Evolutionary conservation across 2,888 invertebrate species (phyloP).

Genomic region (Synanthedon myopaeformis): DNA sequence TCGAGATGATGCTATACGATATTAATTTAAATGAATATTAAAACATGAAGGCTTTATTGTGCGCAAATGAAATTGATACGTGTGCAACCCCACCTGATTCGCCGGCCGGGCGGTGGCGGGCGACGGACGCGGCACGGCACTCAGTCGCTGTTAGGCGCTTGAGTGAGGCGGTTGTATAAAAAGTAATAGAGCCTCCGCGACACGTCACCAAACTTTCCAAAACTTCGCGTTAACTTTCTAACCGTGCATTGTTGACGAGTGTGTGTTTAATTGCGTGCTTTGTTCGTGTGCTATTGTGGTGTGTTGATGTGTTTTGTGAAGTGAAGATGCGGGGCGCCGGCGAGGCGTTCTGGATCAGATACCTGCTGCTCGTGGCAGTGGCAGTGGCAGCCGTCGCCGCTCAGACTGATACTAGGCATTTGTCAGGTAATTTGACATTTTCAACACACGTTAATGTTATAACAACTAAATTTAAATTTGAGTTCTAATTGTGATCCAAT

Average conservation of each 20-base stretch:
- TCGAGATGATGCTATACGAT: too few species aligned
- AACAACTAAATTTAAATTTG: too few species aligned
- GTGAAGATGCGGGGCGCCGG: constrained; percentile 61
- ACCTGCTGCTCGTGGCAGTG: constrained; percentile 37
- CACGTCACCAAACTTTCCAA: constrained; percentile 36
- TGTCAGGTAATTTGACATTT: constrained; percentile 41
- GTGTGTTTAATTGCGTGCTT: constrained; percentile 9
- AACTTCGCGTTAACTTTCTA: constrained; percentile 36
- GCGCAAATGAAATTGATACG: not conserved
- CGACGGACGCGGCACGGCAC: constrained; percentile 7
- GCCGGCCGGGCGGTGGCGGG: constrained; percentile 14
- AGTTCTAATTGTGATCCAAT: too few species aligned
- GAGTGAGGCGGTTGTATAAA: constrained; percentile 12
- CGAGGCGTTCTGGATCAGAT: constrained; percentile 55
- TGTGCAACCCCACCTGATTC: constrained; percentile 34
- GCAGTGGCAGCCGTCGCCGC: constrained; percentile 43
- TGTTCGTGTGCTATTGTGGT: constrained; percentile 31
- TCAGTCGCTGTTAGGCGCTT: constrained; percentile 45
- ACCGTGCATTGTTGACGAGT: constrained; percentile 5
- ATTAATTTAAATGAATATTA: too few species aligned
- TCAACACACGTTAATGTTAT: not conserved
- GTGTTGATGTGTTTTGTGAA: constrained; percentile 61
- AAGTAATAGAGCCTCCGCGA: constrained; percentile 16
- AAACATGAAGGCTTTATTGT: too few species aligned
- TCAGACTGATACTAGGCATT: constrained; percentile 52